A percentile compares a stretch with the other conserved stretches of the same genome.
phyloP scores from a whole-genome alignment of 2,797 vertebrate species.

The Macrochelys suwanniensis region DNA sequence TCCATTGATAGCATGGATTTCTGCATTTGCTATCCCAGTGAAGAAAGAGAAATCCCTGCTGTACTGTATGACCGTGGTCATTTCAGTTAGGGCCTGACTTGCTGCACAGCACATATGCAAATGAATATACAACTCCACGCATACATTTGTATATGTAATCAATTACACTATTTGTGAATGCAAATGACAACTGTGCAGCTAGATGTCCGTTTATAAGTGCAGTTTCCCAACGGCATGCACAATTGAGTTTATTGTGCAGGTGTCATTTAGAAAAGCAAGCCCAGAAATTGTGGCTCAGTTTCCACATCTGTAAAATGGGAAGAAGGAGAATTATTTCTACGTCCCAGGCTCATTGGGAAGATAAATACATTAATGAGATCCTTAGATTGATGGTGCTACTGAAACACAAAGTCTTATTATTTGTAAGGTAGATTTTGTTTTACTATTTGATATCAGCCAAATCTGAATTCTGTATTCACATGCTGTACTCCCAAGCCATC shows the following conservation, averaged over 20 bases:
- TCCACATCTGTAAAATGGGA: not conserved
- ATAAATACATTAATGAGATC: not conserved
- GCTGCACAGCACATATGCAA: not conserved
- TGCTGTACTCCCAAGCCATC: rapidly evolving
- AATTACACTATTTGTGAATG: not conserved
- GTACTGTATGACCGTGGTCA: not conserved
- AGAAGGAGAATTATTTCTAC: not conserved
- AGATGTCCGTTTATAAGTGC: rapidly evolving
- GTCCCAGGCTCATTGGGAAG: not conserved
- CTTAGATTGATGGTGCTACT: not conserved
- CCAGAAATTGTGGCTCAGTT: rapidly evolving
- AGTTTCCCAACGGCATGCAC: rapidly evolving
- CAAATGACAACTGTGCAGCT: rapidly evolving
- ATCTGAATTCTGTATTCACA: not conserved
- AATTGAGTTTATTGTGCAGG: rapidly evolving
- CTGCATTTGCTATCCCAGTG: not conserved
- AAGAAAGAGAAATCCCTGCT: not conserved
- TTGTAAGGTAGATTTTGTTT: not conserved
- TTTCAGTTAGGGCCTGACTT: not conserved
- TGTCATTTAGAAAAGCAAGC: not conserved
- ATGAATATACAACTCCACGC: not conserved
- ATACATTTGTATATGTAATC: not conserved
- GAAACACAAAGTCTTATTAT: not conserved
- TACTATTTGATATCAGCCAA: not conserved
- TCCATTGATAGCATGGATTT: not conserved